Evolutionary conservation across 2,797 vertebrate genomes (phyloP), one percentile per base, ranked within the genome.

Genomic region (Eptatretus atami): DNA sequence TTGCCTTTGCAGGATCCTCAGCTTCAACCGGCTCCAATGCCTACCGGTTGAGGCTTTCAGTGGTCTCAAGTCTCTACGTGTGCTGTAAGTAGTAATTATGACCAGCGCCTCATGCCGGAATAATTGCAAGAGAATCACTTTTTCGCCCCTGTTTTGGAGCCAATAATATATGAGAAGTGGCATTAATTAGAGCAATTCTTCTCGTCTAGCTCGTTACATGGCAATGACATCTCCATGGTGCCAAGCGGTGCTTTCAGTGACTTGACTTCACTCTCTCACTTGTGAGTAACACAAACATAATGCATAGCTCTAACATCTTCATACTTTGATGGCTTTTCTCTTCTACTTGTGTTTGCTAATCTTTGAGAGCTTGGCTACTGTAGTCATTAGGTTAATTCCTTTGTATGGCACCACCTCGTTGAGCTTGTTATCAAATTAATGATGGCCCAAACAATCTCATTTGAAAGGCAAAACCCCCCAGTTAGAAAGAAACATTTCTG

Each of bases 241-340:
- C 90, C 90, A 66, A 84, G 90, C 75, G 90, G 90, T 71, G 81
- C 81, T 66, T 98, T 98, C 75, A 84, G 77, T 73, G 90, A 94
- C 70, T 80, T 98, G 65, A 81, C 84, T 11, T 77, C 90, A 0
- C 77, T 98, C 67, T 95, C 90, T 65, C 90, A 98, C 72, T 74
- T 98, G 90, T 96, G 73, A 90, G 87, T 82, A 73, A 67, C 55
- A 13, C 53, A 44, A 44, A 44, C 31, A 44, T 2, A 5, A 8
- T 44, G 31, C 31, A 44, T 44, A 44, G 31, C 31, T 44, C 31
- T 44, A 44, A 44, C 31, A 44, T 44, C 31, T 44, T 44, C 31
- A 44, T 44, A 44, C 31, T 44, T 8, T 44, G 31, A 44, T 44
- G 6, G 31, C 31, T 8, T 44, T 44, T 44, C 31, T 44, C 31